Base-by-base conservation (phyloP, 2,888 invertebrate species). In the Dascillus cervinus region DNA sequence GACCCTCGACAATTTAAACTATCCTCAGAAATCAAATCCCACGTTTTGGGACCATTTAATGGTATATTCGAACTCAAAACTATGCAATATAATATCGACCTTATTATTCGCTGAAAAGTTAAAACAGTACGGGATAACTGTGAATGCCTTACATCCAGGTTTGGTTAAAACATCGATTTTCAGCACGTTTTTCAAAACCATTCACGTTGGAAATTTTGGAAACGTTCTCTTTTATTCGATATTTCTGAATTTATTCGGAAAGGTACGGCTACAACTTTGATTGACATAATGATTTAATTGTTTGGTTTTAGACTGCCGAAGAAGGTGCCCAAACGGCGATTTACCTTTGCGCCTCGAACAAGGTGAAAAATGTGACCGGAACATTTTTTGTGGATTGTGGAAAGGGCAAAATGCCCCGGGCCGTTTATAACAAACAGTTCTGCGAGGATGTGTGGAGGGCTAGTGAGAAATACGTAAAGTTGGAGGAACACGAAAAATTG, bases 61-160 rank as follows among this genome's bases (percentile, higher is more conserved):
- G 11, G 21, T 23, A 13, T 62, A 62, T 34, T 49, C 49, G 1
- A 60, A 60, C 33, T 58, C 60, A 3, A 64, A 64, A 42, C 35
- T 60, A 5, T 59, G 60, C 34, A 60, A 57, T 34, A 47, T 60
- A 15, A 53, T 60, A 24, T 44, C 58, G 6, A 57, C 62, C 3
- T 55, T 53, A 32, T 58, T 58, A 29, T 55, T 64, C 34, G 59
- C 60, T 2, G 50, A 54, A 32, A 47, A 47, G 29, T 39, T 64
- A 3, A 46, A 48, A 32, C 50, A 47, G 11, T 47, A 40, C 30
- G 58, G 56, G 9, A 52, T 64, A 0, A 59, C 58, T 5, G 54
- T 53, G 3, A 62, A 64, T 34, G 55, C 60, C 9, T 31, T 64
- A 8, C 58, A 64, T 47, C 63, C 64, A 13, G 64, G 64, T 13